phyloP scores from a whole-genome alignment of 2,113 vertebrate genomes.

The Ranitomeya variabilis region DNA sequence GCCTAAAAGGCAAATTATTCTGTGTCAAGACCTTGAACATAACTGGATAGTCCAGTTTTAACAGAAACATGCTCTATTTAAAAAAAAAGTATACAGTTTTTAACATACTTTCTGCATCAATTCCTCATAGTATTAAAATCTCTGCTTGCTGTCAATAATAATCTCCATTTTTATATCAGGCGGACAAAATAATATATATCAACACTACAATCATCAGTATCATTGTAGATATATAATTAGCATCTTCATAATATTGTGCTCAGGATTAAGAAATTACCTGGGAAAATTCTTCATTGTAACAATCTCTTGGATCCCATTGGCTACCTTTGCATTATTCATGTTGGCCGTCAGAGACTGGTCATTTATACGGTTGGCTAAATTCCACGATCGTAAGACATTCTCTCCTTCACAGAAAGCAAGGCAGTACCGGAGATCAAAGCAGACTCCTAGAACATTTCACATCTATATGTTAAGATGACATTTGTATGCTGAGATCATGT shows the following conservation, averaged over 20 bases:
- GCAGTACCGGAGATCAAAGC: slow-evolving; percentile 65
- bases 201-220: not conserved
- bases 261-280: slow-evolving; percentile 55
- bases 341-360: slow-evolving; percentile 68
- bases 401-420: slow-evolving; percentile 67
- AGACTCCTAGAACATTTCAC: slow-evolving; percentile 60
- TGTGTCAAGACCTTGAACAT: too few relatives aligned
- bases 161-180: too few relatives aligned
- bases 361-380: slow-evolving; percentile 67
- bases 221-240: not conserved
- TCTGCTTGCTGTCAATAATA: too few relatives aligned
- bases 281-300: slow-evolving; percentile 61
- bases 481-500: not conserved
- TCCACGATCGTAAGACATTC: slow-evolving; percentile 66
- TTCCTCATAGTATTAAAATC: too few relatives aligned
- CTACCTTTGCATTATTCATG: slow-evolving; percentile 63
- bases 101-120: too few relatives aligned
- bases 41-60: too few relatives aligned
- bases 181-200: too few relatives aligned
- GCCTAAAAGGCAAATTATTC: too few relatives aligned
- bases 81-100: too few relatives aligned
- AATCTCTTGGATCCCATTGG: slow-evolving; percentile 65
- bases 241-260: not conserved
- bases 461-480: not conserved
- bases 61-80: too few relatives aligned